Percentiles rank a stretch among this genome's conserved stretches.
Evolutionary conservation across 2,888 invertebrate species (phyloP).

Genomic region (Chrysolina americana): DNA sequence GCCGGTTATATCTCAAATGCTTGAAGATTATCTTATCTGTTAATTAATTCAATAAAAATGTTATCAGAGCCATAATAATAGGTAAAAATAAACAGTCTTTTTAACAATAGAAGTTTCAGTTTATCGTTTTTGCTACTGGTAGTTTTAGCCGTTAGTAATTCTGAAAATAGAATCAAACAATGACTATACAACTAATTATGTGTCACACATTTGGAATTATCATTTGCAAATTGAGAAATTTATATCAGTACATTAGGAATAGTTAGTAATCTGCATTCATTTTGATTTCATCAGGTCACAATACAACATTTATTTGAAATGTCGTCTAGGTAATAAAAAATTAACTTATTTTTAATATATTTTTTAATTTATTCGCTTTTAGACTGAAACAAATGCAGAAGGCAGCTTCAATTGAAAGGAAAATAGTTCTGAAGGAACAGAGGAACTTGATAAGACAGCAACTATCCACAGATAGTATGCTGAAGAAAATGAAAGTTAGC

Average conservation of each 20-base stretch:
- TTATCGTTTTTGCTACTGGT: neutral
- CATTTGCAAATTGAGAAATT: neutral
- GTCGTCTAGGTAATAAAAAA: neutral
- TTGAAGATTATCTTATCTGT: constrained; percentile 26
- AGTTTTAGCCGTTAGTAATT: constrained; percentile 1
- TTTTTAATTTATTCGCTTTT: constrained; percentile 20
- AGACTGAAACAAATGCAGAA: constrained; percentile 73
- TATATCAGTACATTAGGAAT: neutral
- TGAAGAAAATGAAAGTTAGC: constrained; percentile 70
- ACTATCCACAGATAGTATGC: constrained; percentile 70
- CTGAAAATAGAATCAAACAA: constrained; percentile 17
- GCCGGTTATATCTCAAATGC: neutral
- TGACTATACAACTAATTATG: constrained; percentile 20
- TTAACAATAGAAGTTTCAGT: neutral
- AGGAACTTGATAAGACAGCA: constrained; percentile 72
- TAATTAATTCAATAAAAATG: constrained; percentile 19
- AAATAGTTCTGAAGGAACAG: constrained; percentile 71
- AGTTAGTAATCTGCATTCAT: constrained; percentile 12
- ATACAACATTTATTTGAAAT: neutral
- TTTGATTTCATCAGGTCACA: neutral
- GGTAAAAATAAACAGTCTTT: constrained; percentile 23
- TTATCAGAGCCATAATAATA: neutral
- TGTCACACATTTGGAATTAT: constrained; percentile 4
- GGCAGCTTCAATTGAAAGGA: constrained; percentile 72
- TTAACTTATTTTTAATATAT: neutral